phyloP scores from a whole-genome alignment of 2,797 vertebrate species.

The Sardinella longiceps region DNA sequence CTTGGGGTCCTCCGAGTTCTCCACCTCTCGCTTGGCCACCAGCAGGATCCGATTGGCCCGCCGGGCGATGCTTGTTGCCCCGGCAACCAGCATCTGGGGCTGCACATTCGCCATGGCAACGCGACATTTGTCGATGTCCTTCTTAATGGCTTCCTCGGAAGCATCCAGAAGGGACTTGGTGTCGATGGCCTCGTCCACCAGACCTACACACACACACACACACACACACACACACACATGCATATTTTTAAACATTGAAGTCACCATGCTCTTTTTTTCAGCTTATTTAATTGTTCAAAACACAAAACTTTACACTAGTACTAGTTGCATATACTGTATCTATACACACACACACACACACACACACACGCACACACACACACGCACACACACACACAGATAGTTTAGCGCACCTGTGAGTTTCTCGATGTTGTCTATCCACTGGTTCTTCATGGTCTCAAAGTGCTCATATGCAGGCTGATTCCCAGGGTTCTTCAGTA shows the following conservation, averaged over 20 bases:
- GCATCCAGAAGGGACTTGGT: slow-evolving; percentile 95
- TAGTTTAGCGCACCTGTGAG: slow-evolving; percentile 83
- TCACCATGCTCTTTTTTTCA: too few species aligned
- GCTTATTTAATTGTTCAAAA: too few species aligned
- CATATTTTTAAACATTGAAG: neutral
- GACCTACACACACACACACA: slow-evolving; percentile 69
- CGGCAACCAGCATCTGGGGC: slow-evolving; percentile 97
- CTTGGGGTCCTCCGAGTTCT: slow-evolving; percentile 96
- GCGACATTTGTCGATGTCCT: slow-evolving; percentile 96
- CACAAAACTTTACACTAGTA: too few species aligned
- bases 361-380: neutral
- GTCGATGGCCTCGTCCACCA: slow-evolving; percentile 97
- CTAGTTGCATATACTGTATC: too few species aligned
- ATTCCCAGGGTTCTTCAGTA: slow-evolving; percentile 95
- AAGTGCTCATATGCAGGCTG: slow-evolving; percentile 98
- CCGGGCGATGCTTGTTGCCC: slow-evolving; percentile 97
- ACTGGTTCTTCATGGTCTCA: slow-evolving; percentile 99
- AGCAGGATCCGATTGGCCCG: slow-evolving; percentile 93
- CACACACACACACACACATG: neutral
- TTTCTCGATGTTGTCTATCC: slow-evolving; percentile 98
- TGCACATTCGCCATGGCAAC: slow-evolving; percentile 98
- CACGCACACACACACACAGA: neutral
- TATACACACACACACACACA: neutral
- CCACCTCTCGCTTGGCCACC: slow-evolving; percentile 94
- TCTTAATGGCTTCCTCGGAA: slow-evolving; percentile 98